Evolutionary conservation across 2,888 invertebrate species (phyloP), one percentile per base, ranked within the genome.

Genomic region (Cephalotes varians): DNA sequence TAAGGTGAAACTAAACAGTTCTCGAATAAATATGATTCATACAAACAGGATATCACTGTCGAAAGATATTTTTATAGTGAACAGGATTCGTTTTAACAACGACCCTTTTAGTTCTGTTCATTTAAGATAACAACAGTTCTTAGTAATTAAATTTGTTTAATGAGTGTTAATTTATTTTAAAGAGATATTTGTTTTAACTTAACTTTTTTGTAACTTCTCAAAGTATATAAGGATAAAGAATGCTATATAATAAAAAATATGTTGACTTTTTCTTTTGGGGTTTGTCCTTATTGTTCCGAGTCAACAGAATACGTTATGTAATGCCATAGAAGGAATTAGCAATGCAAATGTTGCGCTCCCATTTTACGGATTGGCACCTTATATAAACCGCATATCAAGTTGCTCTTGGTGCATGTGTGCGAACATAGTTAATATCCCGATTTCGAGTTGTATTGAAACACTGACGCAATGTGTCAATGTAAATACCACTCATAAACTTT

Each of bases 341-440:
- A 89, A 88, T 89, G 89, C 88, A 89, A 88, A 89, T 89, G 84
- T 84, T 84, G 85, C 80, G 79, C 82, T 71, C 79, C 79, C 80
- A 89, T 88, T 88, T 88, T 87, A 89, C 85, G 84, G 86, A 85
- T 85, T 88, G 85, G 62, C 88, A 86, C 74, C 67, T 72, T 65
- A 72, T 85, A 84, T 89, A 87, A 87, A 84, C 89, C 80, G 73
- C 77, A 81, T 86, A 83, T 76, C 81, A 84, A 85, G 89, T 86
- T 86, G 76, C 67, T 79, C 67, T 74, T 56, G 81, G 77, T 81
- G 77, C 87, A n/a, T n/a, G 72, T 89, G 89, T 85, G 86, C 82
- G 82, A 89, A 87, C 80, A 74, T 88, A 84, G 86, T 84, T 86
- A 85, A 89, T 86, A 88, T 88, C 69, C 82, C 82, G 88, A 89